Conservation (phyloP, 2,113 vertebrate species). For the Cephalopholis sonnerati region DNA sequence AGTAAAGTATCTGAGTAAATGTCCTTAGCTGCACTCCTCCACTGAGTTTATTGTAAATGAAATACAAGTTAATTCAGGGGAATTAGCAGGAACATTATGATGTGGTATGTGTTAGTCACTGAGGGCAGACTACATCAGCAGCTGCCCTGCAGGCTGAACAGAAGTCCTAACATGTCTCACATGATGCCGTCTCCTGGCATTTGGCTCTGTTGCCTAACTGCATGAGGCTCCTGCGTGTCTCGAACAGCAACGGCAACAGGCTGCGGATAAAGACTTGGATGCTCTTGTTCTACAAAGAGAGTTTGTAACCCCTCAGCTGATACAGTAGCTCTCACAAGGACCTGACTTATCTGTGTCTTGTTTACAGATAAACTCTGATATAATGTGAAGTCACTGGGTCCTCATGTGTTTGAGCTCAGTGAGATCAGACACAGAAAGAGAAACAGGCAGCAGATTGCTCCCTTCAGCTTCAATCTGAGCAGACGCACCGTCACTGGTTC, state of each 20-base stretch:
- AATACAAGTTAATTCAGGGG: too few relatives aligned
- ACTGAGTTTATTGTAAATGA: background rate
- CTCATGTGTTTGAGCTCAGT: background rate
- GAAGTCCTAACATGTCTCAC: constrained; percentile 28
- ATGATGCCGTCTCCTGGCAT: constrained; percentile 48
- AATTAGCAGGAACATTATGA: too few relatives aligned
- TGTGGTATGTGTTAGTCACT: background rate
- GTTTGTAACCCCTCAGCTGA: too few relatives aligned
- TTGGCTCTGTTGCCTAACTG: background rate
- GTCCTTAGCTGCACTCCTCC: too few relatives aligned
- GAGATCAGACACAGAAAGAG: background rate
- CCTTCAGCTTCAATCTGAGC: background rate
- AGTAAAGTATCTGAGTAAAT: too few relatives aligned
- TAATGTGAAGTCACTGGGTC: too few relatives aligned
- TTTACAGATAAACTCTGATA: too few relatives aligned
- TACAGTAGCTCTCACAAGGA: too few relatives aligned
- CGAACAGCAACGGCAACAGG: background rate
- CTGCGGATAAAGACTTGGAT: background rate
- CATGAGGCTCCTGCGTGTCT: background rate
- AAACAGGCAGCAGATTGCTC: background rate
- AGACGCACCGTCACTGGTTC: constrained; percentile 39
- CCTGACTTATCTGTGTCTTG: too few relatives aligned
- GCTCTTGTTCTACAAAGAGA: background rate
- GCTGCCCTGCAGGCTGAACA: constrained; percentile 10
- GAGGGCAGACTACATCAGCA: constrained; percentile 2